Evolutionary conservation across 2,888 invertebrate species (phyloP).

Genomic region (Drosophila histrio): DNA sequence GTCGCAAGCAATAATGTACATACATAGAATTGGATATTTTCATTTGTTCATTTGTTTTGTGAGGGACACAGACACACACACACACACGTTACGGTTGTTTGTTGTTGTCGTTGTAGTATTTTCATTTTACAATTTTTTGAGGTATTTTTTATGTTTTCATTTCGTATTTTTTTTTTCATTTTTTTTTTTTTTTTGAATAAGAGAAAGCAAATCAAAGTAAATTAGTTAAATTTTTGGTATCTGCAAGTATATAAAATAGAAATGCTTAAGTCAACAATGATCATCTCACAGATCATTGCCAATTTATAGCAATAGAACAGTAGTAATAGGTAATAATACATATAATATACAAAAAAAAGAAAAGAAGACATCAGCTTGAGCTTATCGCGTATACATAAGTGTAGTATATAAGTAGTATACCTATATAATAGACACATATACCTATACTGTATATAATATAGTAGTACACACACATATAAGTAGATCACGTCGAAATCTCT

Average conservation of each 20-base stretch:
- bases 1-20: conserved; percentile 76
- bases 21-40: conserved; percentile 70
- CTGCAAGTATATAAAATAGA: conserved; percentile 80
- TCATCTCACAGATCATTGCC: conserved; percentile 66
- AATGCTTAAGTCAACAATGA: conserved; percentile 81
- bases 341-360: conserved; percentile 29
- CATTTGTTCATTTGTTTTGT: conserved; percentile 46
- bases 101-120: conserved; percentile 42
- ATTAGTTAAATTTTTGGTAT: conserved; percentile 82
- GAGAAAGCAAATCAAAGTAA: conserved; percentile 83
- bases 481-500: conserved; percentile 68
- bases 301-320: conserved; percentile 61
- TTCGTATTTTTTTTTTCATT: conserved; percentile 48
- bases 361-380: conserved; percentile 16
- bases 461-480: conserved; percentile 38
- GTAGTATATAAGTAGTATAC: conserved; percentile 15
- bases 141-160: conserved; percentile 45
- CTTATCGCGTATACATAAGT: conserved; percentile 29
- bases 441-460: conserved; percentile 25
- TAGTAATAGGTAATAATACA: conserved; percentile 49
- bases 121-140: conserved; percentile 38
- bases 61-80: conserved; percentile 44
- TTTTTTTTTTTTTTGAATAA: conserved; percentile 79
- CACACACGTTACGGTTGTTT: conserved; percentile 54
- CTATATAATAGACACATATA: conserved; percentile 10